Evolutionary conservation across 2,113 vertebrate species (phyloP).

Genomic region (Lethenteron reissneri): DNA sequence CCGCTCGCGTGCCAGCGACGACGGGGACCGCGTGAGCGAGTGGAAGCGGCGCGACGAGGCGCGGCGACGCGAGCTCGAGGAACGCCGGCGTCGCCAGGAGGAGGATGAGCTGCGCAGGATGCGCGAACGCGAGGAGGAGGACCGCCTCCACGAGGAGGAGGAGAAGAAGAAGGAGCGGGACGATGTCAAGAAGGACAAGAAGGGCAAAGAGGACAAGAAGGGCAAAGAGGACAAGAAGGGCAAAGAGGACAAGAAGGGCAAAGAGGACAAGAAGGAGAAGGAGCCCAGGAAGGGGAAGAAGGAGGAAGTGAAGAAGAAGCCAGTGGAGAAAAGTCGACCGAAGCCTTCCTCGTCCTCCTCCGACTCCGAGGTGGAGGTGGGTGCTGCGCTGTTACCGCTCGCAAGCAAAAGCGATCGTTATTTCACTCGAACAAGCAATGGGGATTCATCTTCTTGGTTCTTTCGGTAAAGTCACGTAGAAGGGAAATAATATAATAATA

Average conservation of each 20-base stretch:
- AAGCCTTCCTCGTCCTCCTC: no score
- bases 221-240: slow-evolving; percentile 2
- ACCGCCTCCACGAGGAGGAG: slow-evolving; percentile 54
- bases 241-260: background rate
- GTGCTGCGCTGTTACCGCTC: no score
- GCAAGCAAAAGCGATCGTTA: no score
- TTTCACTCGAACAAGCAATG: no score
- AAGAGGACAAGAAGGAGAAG: background rate
- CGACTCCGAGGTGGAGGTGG: no score
- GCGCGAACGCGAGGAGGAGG: slow-evolving; percentile 58
- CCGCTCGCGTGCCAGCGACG: slow-evolving; percentile 36
- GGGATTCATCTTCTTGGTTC: no score
- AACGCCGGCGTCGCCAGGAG: slow-evolving; percentile 60
- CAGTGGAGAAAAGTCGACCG: no score
- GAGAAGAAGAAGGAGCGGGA: slow-evolving; percentile 37
- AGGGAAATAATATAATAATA: no score
- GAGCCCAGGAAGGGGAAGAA: no score
- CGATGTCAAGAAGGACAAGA: slow-evolving; percentile 15
- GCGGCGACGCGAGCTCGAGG: slow-evolving; percentile 56
- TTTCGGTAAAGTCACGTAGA: no score
- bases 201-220: background rate
- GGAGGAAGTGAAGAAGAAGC: no score
- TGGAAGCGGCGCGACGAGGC: slow-evolving; percentile 85
- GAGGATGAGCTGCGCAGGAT: slow-evolving; percentile 66
- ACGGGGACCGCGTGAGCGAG: slow-evolving; percentile 58